phyloP scores from a whole-genome alignment of 2,113 vertebrate genomes.

The Rafetus swinhoei region DNA sequence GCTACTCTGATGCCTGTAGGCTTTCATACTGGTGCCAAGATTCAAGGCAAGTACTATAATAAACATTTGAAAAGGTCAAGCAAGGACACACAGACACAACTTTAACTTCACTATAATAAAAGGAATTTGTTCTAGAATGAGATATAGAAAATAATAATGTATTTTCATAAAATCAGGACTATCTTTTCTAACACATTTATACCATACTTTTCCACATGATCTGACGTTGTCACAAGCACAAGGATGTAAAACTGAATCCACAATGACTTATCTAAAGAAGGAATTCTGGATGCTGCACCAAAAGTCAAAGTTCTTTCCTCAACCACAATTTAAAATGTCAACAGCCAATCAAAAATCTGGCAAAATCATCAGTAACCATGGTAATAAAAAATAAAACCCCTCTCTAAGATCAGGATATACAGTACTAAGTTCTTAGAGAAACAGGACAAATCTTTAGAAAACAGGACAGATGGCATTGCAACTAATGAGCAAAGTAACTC shows the following conservation, averaged over 20 bases:
- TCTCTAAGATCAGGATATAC: constrained; percentile 31
- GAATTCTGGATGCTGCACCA: constrained; percentile 32
- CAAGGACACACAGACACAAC: constrained; percentile 61
- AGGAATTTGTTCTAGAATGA: constrained; percentile 14
- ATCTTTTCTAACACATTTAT: background rate
- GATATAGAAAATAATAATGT: background rate
- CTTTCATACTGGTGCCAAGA: background rate
- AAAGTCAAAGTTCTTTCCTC: constrained; percentile 58
- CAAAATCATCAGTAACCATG: constrained; percentile 16
- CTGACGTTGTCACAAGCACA: constrained; percentile 10
- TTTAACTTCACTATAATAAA: constrained; percentile 17
- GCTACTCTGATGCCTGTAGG: background rate
- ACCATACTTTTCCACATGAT: constrained; percentile 28
- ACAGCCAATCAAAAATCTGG: constrained; percentile 19
- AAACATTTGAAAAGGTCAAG: constrained; percentile 54
- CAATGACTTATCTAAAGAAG: constrained; percentile 46
- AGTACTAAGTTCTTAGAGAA: background rate
- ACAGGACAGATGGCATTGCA: constrained; percentile 72
- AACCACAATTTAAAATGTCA: constrained; percentile 31
- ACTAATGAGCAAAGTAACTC: constrained; percentile 68
- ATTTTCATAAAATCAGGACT: background rate
- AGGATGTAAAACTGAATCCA: constrained; percentile 49
- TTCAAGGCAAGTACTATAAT: constrained; percentile 5
- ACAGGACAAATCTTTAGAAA: constrained; percentile 42
- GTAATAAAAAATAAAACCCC: constrained; percentile 1